Percentiles rank a stretch among this genome's conserved stretches.
Evolutionary conservation across 2,888 invertebrate genomes (phyloP).

Genomic region (Ormyrus pomaceus): DNA sequence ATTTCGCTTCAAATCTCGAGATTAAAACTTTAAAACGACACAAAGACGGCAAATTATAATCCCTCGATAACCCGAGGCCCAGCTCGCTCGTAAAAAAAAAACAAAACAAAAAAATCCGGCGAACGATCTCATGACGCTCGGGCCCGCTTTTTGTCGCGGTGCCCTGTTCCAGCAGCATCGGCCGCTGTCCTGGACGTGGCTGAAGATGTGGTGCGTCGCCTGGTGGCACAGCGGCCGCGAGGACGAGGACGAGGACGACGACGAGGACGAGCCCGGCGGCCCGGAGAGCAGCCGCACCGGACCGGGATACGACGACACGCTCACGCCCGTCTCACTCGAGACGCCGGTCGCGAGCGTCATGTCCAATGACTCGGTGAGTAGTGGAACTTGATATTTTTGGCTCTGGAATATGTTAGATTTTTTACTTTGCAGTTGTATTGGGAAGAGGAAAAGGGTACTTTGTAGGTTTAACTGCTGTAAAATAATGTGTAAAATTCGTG

Average conservation of each 20-base stretch:
- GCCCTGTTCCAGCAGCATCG: slow-evolving; percentile 71
- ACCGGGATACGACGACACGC: slow-evolving; percentile 81
- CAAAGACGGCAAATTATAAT: too few relatives aligned
- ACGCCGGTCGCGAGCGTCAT: slow-evolving; percentile 92
- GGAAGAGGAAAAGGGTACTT: too few relatives aligned
- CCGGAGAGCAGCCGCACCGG: slow-evolving; percentile 80
- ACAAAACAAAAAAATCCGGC: background rate
- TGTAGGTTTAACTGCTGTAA: too few relatives aligned
- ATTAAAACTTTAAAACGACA: too few relatives aligned
- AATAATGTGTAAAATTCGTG: too few relatives aligned
- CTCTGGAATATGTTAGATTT: too few relatives aligned
- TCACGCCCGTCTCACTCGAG: slow-evolving; percentile 88
- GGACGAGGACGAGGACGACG: slow-evolving; percentile 87
- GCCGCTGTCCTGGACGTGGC: slow-evolving; percentile 79
- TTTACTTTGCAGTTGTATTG: too few relatives aligned
- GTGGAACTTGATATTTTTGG: background rate
- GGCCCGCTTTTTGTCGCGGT: too few relatives aligned
- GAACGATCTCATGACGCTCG: background rate
- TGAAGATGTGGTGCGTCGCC: slow-evolving; percentile 88
- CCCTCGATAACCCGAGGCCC: too few relatives aligned
- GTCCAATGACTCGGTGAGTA: slow-evolving; percentile 71
- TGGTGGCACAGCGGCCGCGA: slow-evolving; percentile 95
- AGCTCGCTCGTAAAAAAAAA: too few relatives aligned
- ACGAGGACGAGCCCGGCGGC: slow-evolving; percentile 80
- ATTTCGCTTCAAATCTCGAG: too few relatives aligned